Percentiles rank a stretch among this genome's conserved stretches.
phyloP scores from a whole-genome alignment of 2,113 vertebrate species.

The Nothocercus nigrocapillus region DNA sequence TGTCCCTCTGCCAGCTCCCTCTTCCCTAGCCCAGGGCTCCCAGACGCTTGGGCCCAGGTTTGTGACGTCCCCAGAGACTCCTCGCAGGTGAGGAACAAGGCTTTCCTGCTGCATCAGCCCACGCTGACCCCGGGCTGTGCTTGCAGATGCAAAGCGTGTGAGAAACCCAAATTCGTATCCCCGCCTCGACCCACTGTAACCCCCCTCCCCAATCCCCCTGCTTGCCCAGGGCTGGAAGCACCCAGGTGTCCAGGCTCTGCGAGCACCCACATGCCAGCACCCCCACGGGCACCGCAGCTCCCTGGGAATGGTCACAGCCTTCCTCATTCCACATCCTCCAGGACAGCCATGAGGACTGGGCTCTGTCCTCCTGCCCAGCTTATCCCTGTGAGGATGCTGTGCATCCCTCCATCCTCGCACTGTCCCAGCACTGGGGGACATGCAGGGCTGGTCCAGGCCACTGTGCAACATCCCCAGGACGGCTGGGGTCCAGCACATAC shows the following conservation, averaged over 20 bases:
- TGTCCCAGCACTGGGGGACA: no score
- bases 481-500: no score
- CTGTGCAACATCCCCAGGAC: no score
- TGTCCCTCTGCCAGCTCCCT: accelerated
- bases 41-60: background rate
- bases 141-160: no score
- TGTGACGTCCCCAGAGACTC: background rate
- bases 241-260: no score
- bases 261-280: no score
- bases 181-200: no score
- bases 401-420: background rate
- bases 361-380: background rate
- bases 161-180: no score
- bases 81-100: accelerated
- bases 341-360: accelerated
- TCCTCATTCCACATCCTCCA: background rate
- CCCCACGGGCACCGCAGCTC: background rate
- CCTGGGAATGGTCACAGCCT: background rate
- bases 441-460: no score
- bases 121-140: background rate
- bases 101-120: background rate
- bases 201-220: no score
- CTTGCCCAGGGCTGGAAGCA: no score
- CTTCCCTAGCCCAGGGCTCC: background rate
- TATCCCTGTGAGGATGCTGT: no score